These are phyloP conservation scores for Protosalanx chinensis DNA, from an alignment of 2,797 vertebrate species.

Conservation along the genomic window DNA sequence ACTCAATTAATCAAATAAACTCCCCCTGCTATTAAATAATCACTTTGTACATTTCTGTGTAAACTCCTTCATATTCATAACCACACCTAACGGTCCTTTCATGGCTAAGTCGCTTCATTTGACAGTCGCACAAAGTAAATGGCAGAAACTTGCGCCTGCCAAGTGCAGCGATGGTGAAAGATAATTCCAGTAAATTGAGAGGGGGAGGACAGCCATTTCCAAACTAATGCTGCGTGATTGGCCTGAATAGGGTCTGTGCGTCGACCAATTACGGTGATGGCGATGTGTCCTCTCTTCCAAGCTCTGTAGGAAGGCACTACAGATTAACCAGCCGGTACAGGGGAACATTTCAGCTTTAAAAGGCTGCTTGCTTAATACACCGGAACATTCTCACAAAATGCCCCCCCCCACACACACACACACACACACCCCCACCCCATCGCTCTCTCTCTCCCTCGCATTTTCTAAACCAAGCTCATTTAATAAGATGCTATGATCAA, in stretches of 20 bases:
- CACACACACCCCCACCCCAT: too few species aligned
- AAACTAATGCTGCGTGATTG: constrained; percentile 17
- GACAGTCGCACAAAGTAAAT: background rate
- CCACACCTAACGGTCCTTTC: too few species aligned
- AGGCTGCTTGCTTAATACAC: constrained; percentile 10
- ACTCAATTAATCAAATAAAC: too few species aligned
- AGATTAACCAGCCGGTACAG: constrained; percentile 23
- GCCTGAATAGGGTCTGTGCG: constrained; percentile 4
- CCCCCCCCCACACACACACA: background rate
- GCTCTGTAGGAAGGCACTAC: constrained; percentile 22
- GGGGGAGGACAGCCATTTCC: constrained; percentile 11
- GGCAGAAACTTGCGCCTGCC: background rate
- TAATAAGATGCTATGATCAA: background rate
- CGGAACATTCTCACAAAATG: constrained; percentile 16
- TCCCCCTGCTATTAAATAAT: too few species aligned
- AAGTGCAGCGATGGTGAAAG: background rate
- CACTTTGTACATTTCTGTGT: too few species aligned
- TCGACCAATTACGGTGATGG: constrained; percentile 7
- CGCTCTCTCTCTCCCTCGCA: background rate
- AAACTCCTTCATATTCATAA: too few species aligned
- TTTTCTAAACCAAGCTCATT: background rate
- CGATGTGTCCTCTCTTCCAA: constrained; percentile 5
- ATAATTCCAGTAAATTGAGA: constrained; percentile 5
- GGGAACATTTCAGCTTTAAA: constrained; percentile 25
- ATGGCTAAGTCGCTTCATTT: too few species aligned